Conservation (phyloP, 2,113 vertebrate species). For the Ellobius talpinus region DNA sequence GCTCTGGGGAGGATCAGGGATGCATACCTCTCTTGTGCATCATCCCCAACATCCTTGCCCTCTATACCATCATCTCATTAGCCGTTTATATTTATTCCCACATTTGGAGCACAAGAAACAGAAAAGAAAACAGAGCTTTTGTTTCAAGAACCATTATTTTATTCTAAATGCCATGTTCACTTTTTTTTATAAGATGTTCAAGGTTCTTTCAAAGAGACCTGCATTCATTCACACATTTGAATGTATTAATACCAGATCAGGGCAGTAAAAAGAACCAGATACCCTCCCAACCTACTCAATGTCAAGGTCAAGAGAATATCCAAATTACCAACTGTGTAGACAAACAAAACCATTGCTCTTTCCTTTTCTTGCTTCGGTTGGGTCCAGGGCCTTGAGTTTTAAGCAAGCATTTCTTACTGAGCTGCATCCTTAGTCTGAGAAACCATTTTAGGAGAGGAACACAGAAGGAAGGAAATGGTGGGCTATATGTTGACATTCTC, state of each 20-base stretch:
- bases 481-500: background rate
- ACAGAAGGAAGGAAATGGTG: background rate
- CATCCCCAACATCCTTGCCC: too few species aligned
- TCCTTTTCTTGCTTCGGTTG: background rate
- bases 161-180: background rate
- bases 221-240: background rate
- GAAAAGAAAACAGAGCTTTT: background rate
- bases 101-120: background rate
- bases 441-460: background rate
- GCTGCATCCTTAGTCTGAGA: background rate
- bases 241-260: background rate
- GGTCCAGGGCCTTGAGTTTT: background rate
- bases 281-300: background rate
- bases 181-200: background rate
- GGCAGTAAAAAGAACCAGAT: background rate
- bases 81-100: background rate
- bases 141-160: background rate
- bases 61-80: background rate
- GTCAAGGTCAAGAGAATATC: background rate
- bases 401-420: background rate
- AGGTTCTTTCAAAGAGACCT: background rate
- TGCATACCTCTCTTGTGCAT: background rate
- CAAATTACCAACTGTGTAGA: background rate
- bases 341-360: background rate
- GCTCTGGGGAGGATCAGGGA: background rate